These are phyloP conservation scores for Desmodus rotundus DNA, from an alignment of 2,113 vertebrate species.

Conservation along the genomic window DNA sequence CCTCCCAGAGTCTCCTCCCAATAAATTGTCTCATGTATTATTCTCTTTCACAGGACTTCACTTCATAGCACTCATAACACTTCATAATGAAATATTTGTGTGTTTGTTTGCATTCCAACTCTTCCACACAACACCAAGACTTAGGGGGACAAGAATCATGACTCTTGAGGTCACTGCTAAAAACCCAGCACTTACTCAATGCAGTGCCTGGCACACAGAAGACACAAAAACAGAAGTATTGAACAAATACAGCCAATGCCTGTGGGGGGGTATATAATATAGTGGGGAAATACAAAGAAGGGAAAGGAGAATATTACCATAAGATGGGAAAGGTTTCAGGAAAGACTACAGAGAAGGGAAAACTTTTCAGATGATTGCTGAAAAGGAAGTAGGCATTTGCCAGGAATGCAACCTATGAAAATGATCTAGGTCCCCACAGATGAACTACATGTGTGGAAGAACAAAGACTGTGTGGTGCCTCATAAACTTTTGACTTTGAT, in stretches of 20 bases:
- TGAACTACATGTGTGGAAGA: neutral
- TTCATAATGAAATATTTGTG: neutral
- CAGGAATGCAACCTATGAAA: neutral
- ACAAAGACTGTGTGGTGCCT: neutral
- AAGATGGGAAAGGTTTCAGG: neutral
- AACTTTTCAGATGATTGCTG: neutral
- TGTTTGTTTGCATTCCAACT: neutral
- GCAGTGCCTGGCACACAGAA: neutral
- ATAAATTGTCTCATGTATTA: neutral
- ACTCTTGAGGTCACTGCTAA: neutral
- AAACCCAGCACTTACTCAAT: neutral
- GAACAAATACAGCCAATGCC: neutral
- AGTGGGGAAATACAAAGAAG: neutral
- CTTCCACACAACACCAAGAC: neutral
- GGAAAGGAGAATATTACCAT: conserved; percentile 1
- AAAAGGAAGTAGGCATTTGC: neutral
- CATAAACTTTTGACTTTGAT: neutral
- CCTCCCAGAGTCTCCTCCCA: neutral
- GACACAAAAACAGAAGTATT: neutral
- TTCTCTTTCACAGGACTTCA: neutral
- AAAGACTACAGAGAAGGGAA: neutral
- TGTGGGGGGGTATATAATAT: neutral
- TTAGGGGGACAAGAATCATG: neutral
- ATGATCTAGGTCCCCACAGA: neutral
- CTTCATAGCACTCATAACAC: neutral